phyloP scores from a whole-genome alignment of 2,888 invertebrate species.

The Lapara coniferarum region DNA sequence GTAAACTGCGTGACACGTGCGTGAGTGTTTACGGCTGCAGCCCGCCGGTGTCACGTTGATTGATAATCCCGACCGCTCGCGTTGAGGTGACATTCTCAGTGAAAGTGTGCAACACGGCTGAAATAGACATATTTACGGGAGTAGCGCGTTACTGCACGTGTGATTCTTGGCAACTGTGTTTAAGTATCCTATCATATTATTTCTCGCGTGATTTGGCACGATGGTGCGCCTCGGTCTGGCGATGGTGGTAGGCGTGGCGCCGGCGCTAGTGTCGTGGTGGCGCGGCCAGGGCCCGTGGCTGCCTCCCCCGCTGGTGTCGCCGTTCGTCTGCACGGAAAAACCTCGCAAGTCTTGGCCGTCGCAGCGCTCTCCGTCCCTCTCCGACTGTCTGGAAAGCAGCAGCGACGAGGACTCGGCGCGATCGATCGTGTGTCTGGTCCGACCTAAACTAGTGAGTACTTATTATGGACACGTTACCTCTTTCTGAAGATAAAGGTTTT shows the following conservation, averaged over 20 bases:
- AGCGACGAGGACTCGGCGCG: constrained; percentile 77
- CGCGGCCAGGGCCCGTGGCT: constrained; percentile 64
- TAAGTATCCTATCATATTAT: constrained; percentile 39
- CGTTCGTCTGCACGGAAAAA: constrained; percentile 56
- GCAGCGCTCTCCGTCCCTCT: constrained; percentile 73
- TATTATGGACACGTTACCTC: not conserved
- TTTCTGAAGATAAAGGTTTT: too few relatives aligned
- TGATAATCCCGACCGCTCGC: constrained; percentile 57
- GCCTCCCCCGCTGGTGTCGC: constrained; percentile 54
- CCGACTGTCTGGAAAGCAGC: constrained; percentile 77
- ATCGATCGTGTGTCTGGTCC: constrained; percentile 75
- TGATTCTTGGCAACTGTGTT: not conserved
- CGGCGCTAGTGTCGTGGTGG: constrained; percentile 80
- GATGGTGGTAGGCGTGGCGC: constrained; percentile 81
- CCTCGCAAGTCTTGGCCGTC: constrained; percentile 63
- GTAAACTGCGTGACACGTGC: constrained; percentile 46
- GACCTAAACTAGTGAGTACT: constrained; percentile 75
- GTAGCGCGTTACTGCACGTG: not conserved
- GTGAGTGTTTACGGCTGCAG: constrained; percentile 35
- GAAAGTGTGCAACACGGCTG: constrained; percentile 66
- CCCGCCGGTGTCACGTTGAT: constrained; percentile 52
- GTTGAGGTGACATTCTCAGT: constrained; percentile 62
- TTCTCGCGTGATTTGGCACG: constrained; percentile 38
- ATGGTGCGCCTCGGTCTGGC: constrained; percentile 79
- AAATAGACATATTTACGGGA: constrained; percentile 71